These are phyloP conservation scores for Drosophila lowei DNA, from an alignment of 1,140 invertebrate genomes.

Conservation along the genomic window DNA sequence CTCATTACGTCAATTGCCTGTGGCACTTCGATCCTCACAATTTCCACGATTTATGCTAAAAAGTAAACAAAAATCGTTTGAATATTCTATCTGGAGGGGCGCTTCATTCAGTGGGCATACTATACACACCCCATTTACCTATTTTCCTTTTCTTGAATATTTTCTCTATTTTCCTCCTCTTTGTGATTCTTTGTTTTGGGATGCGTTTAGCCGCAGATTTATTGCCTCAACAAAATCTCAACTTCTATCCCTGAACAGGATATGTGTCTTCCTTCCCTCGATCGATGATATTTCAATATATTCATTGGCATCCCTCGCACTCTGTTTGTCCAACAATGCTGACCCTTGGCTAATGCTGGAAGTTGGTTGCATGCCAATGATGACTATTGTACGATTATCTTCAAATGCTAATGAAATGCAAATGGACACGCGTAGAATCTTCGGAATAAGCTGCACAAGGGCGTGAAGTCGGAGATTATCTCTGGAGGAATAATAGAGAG, in stretches of 20 bases:
- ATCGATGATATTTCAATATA: slow-evolving; percentile 60
- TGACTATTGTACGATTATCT: slow-evolving; percentile 17
- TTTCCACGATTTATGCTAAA: slow-evolving; percentile 69
- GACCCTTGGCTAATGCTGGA: slow-evolving; percentile 28
- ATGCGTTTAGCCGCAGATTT: slow-evolving; percentile 70
- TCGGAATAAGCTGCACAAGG: slow-evolving; percentile 24
- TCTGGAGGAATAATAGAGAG: slow-evolving; percentile 25
- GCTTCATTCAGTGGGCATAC: slow-evolving; percentile 21
- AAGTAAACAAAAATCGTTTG: slow-evolving; percentile 72
- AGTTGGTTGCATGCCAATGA: slow-evolving; percentile 9
- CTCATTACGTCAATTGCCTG: slow-evolving; percentile 74
- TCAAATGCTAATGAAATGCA: background rate
- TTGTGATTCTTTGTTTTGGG: slow-evolving; percentile 60
- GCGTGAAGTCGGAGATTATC: slow-evolving; percentile 51
- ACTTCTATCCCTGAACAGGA: slow-evolving; percentile 32
- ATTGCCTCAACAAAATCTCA: slow-evolving; percentile 49
- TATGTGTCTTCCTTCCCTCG: background rate
- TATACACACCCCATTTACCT: slow-evolving; percentile 31
- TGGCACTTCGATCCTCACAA: slow-evolving; percentile 40
- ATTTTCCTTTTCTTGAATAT: slow-evolving; percentile 1
- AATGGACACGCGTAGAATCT: slow-evolving; percentile 36
- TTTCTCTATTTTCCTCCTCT: slow-evolving; percentile 50
- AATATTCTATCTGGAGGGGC: slow-evolving; percentile 57
- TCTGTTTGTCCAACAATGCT: slow-evolving; percentile 16
- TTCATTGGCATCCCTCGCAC: slow-evolving; percentile 16